Percentiles rank a stretch among this genome's conserved stretches.
Evolutionary conservation across 2,113 vertebrate species (phyloP).

Genomic region (Paramisgurnus dabryanus): DNA sequence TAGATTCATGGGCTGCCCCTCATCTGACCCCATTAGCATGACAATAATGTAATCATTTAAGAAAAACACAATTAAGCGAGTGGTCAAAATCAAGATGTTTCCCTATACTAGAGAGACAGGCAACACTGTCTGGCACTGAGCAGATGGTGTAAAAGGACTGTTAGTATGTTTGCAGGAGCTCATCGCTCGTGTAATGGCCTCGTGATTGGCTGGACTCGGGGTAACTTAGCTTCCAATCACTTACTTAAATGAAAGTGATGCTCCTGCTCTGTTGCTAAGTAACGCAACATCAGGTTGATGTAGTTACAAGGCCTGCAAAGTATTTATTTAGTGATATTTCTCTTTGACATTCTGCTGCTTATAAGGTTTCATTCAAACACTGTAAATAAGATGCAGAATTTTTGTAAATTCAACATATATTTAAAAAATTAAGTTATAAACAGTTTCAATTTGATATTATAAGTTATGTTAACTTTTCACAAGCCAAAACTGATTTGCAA

Average conservation of each 20-base stretch:
- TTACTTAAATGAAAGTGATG: conserved; percentile 66
- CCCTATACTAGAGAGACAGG: neutral
- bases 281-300: conserved; percentile 66
- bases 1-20: neutral
- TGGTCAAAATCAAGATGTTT: conserved; percentile 5
- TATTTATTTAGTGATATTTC: neutral
- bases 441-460: too few relatives aligned
- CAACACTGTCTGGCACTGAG: neutral
- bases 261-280: conserved; percentile 66
- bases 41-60: conserved; percentile 21
- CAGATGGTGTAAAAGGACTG: neutral
- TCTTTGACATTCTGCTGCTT: too few relatives aligned
- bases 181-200: conserved; percentile 5
- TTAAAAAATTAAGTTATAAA: too few relatives aligned
- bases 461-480: too few relatives aligned
- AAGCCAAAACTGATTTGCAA: too few relatives aligned
- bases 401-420: too few relatives aligned
- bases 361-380: too few relatives aligned
- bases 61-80: conserved; percentile 32
- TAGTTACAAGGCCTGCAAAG: neutral
- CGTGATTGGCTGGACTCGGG: conserved; percentile 54
- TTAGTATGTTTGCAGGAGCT: conserved; percentile 4
- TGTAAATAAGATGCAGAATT: too few relatives aligned
- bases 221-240: conserved; percentile 56
- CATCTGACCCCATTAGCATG: conserved; percentile 2